Conservation (phyloP, 2,797 vertebrate genomes). For the Rhinella marina region DNA sequence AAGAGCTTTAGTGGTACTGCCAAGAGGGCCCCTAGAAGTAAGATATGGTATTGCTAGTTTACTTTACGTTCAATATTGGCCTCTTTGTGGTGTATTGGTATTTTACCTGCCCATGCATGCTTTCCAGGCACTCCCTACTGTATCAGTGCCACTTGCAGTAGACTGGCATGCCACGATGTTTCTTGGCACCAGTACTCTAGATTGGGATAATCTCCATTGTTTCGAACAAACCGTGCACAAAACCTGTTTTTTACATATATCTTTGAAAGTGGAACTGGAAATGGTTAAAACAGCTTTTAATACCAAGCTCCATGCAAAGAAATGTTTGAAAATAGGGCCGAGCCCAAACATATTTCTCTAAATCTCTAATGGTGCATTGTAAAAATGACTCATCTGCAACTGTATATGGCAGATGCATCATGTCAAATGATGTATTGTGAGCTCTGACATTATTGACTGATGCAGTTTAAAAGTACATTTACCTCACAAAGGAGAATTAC, state of each 20-base stretch:
- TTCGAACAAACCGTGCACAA: slow-evolving; percentile 1
- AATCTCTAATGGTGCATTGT: not conserved
- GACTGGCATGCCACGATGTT: not conserved
- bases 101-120: slow-evolving; percentile 11
- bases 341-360: not conserved
- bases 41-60: not conserved
- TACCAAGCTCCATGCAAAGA: not conserved
- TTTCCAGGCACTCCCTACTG: slow-evolving; percentile 3
- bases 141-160: slow-evolving; percentile 1
- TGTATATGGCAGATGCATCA: slow-evolving; percentile 1
- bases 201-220: slow-evolving; percentile 22
- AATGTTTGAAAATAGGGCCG: not conserved
- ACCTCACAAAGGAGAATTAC: not conserved
- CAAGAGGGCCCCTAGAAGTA: not conserved
- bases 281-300: not conserved
- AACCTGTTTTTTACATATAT: slow-evolving; percentile 5
- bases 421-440: not conserved
- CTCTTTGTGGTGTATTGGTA: not conserved
- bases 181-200: slow-evolving; percentile 22
- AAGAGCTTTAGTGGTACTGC: not conserved
- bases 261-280: not conserved
- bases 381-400: not conserved
- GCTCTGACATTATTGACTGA: not conserved
- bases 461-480: not conserved
- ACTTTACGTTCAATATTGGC: not conserved